These are phyloP conservation scores for Paramormyrops hopkinsi DNA, from an alignment of 2,797 vertebrate species.

Conservation along the genomic window DNA sequence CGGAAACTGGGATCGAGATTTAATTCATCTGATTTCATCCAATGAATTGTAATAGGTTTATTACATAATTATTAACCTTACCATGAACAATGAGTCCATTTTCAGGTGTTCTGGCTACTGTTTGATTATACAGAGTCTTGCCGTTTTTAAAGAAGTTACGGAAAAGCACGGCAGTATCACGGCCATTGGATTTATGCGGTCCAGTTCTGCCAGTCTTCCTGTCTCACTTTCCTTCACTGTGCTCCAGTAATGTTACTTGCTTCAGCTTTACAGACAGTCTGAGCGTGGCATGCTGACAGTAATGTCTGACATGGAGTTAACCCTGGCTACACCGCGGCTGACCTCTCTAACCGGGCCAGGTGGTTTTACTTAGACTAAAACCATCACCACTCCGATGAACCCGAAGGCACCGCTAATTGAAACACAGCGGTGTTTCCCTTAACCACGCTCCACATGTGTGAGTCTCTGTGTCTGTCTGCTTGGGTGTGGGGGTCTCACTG, in stretches of 20 bases:
- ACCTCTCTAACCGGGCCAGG: slow-evolving; percentile 36
- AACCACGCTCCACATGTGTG: background rate
- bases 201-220: background rate
- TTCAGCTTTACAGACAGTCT: slow-evolving; percentile 17
- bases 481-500: slow-evolving; percentile 30
- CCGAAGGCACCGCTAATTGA: slow-evolving; percentile 16
- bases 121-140: slow-evolving; percentile 21
- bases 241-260: background rate
- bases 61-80: background rate
- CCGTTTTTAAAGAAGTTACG: slow-evolving; percentile 29
- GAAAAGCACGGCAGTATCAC: slow-evolving; percentile 18
- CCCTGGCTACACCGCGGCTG: slow-evolving; percentile 22
- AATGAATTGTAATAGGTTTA: background rate
- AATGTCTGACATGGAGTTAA: slow-evolving; percentile 28
- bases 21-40: background rate
- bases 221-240: background rate
- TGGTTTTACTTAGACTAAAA: slow-evolving; percentile 34
- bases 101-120: background rate
- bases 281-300: slow-evolving; percentile 27
- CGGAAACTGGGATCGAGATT: background rate
- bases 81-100: slow-evolving; percentile 19
- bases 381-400: slow-evolving; percentile 18
- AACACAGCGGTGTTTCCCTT: background rate
- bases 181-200: background rate
- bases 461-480: slow-evolving; percentile 32